Percentiles rank a stretch among this genome's conserved stretches.
Evolutionary conservation across 1,140 invertebrate genomes (phyloP).

Genomic region (Dendroctonus valens): DNA sequence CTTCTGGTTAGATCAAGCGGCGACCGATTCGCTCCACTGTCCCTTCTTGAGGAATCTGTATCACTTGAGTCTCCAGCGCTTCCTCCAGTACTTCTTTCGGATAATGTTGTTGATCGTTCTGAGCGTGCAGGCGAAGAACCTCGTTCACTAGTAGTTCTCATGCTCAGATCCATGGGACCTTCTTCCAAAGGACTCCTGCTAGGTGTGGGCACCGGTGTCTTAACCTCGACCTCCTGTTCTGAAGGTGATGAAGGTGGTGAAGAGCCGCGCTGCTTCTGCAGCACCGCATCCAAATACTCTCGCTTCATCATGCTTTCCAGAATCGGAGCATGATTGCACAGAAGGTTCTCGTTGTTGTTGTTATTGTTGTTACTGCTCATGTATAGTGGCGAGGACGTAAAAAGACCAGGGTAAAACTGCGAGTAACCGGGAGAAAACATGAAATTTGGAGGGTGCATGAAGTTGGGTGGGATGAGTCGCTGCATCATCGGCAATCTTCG

Average conservation of each 20-base stretch:
- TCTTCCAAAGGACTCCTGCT: conserved; percentile 56
- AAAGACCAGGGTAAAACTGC: conserved; percentile 60
- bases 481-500: conserved; percentile 59
- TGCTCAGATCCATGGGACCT: conserved; percentile 74
- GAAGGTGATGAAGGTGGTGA: conserved; percentile 42
- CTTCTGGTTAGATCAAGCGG: background rate
- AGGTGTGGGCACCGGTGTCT: conserved; percentile 44
- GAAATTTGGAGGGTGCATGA: conserved; percentile 64
- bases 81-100: conserved; percentile 41
- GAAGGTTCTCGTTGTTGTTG: background rate
- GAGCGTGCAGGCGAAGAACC: conserved; percentile 54
- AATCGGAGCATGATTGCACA: conserved; percentile 48
- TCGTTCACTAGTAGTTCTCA: conserved; percentile 60
- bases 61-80: background rate
- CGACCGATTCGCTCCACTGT: background rate
- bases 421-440: conserved; percentile 65
- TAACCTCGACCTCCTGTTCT: conserved; percentile 45
- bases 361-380: background rate
- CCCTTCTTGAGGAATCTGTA: no score
- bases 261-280: conserved; percentile 63
- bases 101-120: conserved; percentile 33
- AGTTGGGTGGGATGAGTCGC: conserved; percentile 59
- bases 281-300: conserved; percentile 69
- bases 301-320: conserved; percentile 63
- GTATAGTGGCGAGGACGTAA: conserved; percentile 52